Percentiles rank a stretch among this genome's conserved stretches.
phyloP scores from a whole-genome alignment of 2,113 vertebrate genomes.

The Semnornis frantzii region DNA sequence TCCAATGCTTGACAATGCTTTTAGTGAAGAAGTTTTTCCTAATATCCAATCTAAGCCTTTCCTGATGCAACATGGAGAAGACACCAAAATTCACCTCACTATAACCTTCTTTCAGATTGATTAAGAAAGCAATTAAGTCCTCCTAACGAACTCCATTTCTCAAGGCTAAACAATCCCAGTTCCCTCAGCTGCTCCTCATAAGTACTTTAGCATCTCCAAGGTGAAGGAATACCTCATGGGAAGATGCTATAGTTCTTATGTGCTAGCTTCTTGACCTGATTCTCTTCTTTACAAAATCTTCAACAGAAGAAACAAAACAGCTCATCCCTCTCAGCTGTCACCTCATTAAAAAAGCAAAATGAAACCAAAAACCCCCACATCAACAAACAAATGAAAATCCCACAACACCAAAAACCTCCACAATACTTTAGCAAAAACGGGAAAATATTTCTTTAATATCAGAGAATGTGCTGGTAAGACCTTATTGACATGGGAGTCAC shows the following conservation, averaged over 20 bases:
- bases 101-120: background rate
- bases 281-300: background rate
- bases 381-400: too few relatives aligned
- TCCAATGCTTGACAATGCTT: background rate
- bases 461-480: background rate
- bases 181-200: background rate
- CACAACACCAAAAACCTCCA: too few relatives aligned
- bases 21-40: background rate
- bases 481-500: background rate
- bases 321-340: too few relatives aligned
- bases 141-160: background rate
- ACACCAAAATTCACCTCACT: background rate
- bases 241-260: background rate
- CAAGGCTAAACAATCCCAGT: background rate
- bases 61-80: background rate
- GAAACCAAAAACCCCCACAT: too few relatives aligned
- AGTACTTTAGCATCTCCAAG: background rate
- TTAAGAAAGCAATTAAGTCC: background rate
- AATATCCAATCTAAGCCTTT: background rate
- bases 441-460: background rate
- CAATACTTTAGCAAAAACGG: background rate
- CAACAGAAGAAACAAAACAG: background rate
- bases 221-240: background rate
- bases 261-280: background rate
- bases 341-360: too few relatives aligned